phyloP scores from a whole-genome alignment of 2,797 vertebrate genomes.

The Sparidentex hasta region DNA sequence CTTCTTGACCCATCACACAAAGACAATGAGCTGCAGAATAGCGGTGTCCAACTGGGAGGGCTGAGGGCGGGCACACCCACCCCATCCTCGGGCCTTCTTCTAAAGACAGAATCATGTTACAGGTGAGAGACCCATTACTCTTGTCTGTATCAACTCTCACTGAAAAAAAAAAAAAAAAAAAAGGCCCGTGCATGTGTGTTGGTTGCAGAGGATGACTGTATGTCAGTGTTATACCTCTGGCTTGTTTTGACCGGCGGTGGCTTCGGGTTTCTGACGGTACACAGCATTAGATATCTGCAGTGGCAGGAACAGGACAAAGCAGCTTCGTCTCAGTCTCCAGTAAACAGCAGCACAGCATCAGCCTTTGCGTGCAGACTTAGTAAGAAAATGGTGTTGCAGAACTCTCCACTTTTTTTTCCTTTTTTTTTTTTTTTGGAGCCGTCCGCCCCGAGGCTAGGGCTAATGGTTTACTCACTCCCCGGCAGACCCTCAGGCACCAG shows the following conservation, averaged over 20 bases:
- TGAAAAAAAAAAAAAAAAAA: conserved; percentile 48
- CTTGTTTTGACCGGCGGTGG: conserved; percentile 63
- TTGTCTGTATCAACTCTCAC: conserved; percentile 67
- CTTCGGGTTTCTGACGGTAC: conserved; percentile 67
- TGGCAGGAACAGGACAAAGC: conserved; percentile 64
- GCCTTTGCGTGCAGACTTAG: conserved; percentile 54
- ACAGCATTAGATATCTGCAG: conserved; percentile 53
- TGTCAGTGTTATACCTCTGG: conserved; percentile 66
- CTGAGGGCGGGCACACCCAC: conserved; percentile 63
- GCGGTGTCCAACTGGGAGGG: conserved; percentile 68
- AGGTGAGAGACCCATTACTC: conserved; percentile 70
- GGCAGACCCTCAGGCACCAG: conserved; percentile 80
- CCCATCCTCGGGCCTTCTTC: conserved; percentile 60
- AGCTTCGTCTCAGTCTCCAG: conserved; percentile 37
- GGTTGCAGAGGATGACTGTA: conserved; percentile 78
- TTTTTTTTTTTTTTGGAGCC: conserved; percentile 62
- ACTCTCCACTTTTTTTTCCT: conserved; percentile 44
- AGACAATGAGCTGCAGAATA: conserved; percentile 79
- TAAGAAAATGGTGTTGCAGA: conserved; percentile 67
- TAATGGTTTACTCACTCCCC: conserved; percentile 87
- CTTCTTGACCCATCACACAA: conserved; percentile 77
- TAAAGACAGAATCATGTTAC: conserved; percentile 80
- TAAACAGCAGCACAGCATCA: conserved; percentile 46
- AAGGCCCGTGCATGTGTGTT: conserved; percentile 66
- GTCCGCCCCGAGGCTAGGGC: conserved; percentile 81